Conservation (phyloP, 2,113 vertebrate species). For the Helogale parvula region DNA sequence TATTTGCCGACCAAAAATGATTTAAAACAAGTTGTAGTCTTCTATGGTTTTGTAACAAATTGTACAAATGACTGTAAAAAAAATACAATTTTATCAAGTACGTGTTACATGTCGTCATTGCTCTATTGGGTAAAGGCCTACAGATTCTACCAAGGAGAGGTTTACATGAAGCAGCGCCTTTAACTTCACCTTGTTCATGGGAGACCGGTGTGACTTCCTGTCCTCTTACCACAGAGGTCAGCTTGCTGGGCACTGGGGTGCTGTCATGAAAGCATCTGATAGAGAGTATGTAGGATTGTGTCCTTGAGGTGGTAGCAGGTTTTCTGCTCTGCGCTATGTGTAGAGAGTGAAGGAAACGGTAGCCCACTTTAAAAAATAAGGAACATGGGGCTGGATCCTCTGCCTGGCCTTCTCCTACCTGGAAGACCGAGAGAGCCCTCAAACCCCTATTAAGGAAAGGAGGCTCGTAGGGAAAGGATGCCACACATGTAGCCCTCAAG, state of each 20-base stretch:
- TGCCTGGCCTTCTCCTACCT: neutral
- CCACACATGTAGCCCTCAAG: neutral
- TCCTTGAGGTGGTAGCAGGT: neutral
- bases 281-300: neutral
- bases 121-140: slow-evolving; percentile 56
- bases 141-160: neutral
- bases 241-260: neutral
- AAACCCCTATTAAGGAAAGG: neutral
- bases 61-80: slow-evolving; percentile 99
- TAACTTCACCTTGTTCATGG: neutral
- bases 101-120: slow-evolving; percentile 74
- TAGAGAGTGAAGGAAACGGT: neutral
- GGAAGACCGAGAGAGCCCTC: neutral
- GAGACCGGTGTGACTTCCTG: neutral
- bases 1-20: slow-evolving; percentile 98
- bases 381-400: neutral
- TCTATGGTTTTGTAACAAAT: slow-evolving; percentile 99
- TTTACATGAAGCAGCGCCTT: neutral
- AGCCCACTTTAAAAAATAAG: neutral
- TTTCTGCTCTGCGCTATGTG: neutral
- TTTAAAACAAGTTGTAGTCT: slow-evolving; percentile 95
- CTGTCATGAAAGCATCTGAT: neutral
- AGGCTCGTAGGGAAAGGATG: neutral
- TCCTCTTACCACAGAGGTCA: neutral
- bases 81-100: slow-evolving; percentile 99